Base-by-base conservation (phyloP, 2,888 invertebrate species). In the Volucella inanis region DNA sequence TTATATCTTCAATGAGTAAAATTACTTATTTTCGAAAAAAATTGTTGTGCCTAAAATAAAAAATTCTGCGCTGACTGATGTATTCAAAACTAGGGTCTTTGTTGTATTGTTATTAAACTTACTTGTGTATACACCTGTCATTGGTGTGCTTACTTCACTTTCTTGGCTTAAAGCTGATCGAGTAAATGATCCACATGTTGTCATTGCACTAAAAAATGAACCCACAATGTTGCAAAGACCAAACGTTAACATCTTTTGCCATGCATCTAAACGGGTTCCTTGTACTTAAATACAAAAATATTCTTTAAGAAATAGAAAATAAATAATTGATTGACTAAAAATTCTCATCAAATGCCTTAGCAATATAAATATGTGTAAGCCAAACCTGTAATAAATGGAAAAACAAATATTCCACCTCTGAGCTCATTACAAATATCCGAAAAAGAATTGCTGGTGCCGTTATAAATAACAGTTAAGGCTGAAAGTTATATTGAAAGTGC, bases 291-390 rank as follows among this genome's bases (percentile, higher is more conserved):
- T 79, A 18, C 57, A 79, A 81, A 50, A 59, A 8, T 18, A 8
- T 74, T 65, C 22, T 8, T n/a, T 61, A 12, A 39, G 31, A 54
- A 15, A 18, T 31, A 47, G 59, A 55, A 8, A 0, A 9, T 4
- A 15, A 15, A n/a, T 43, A 8, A 12, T n/a, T 11, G 11, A 43
- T 10, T 59, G n/a, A 50, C 43, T n/a, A 0, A 11, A 64, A 4
- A 84, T 87, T 93, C 94, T 94, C 93, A 98, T 98, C 94, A 92
- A 98, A 98, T 8, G 97, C 96, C 93, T 98, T 98, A 12, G 98
- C 98, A 88, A 99, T 98, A 41, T 98, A 98, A 78, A 98, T 96
- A 90, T n/a, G n/a, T n/a, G n/a, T 98, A 97, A 65, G 98, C 98
- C 83, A 98, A 93, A 76, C 98, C 95, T 0, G 91, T 91, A 72